These are phyloP conservation scores for Cephonodes hylas DNA, from an alignment of 2,888 invertebrate species.

Conservation along the genomic window DNA sequence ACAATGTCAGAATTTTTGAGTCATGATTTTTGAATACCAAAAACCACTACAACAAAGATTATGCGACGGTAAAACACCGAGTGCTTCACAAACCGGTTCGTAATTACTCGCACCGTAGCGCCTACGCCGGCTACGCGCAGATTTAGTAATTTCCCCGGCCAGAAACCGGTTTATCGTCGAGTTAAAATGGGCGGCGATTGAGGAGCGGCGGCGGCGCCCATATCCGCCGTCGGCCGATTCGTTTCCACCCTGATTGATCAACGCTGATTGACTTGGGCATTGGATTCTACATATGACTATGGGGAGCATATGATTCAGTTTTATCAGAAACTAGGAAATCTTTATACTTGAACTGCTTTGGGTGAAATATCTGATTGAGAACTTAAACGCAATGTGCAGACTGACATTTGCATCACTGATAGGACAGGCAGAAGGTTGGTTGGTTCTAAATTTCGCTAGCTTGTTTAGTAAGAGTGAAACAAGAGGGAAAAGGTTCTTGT, in stretches of 20 bases:
- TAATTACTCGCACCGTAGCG: background rate
- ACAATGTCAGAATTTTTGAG: too few species aligned
- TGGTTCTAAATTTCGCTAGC: too few species aligned
- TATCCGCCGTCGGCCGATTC: slow-evolving; percentile 42
- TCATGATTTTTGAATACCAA: too few species aligned
- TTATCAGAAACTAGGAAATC: too few species aligned
- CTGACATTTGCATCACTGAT: too few species aligned
- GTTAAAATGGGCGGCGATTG: slow-evolving; percentile 65
- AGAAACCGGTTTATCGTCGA: slow-evolving; percentile 27
- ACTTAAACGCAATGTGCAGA: too few species aligned
- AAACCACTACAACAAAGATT: too few species aligned
- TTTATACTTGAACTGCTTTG: too few species aligned
- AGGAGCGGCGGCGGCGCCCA: slow-evolving; percentile 43
- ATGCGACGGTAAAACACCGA: background rate
- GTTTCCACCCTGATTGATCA: slow-evolving; percentile 48
- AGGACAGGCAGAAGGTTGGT: too few species aligned
- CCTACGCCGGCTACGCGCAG: slow-evolving; percentile 9
- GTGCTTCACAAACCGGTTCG: background rate
- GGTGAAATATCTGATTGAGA: too few species aligned
- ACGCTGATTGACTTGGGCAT: slow-evolving; percentile 31
- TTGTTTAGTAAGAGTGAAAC: too few species aligned
- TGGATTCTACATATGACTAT: background rate
- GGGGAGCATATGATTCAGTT: background rate
- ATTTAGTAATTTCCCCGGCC: slow-evolving; percentile 26
- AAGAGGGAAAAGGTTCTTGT: too few species aligned